These are phyloP conservation scores for Drosophila nr. fundita DNA, from an alignment of 2,888 invertebrate species.

Conservation along the genomic window DNA sequence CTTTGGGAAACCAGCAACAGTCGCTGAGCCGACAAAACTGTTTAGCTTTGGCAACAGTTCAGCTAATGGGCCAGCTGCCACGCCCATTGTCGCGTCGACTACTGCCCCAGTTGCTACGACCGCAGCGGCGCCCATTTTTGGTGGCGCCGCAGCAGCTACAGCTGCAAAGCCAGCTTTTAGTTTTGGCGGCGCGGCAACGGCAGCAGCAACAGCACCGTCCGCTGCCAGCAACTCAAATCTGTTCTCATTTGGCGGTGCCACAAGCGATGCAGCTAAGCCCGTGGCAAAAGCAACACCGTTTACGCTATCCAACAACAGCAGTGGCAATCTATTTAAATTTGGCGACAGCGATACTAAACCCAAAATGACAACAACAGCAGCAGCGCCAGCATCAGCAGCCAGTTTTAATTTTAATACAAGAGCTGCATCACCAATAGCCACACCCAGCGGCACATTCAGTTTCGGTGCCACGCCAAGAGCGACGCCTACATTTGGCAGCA, in stretches of 20 bases:
- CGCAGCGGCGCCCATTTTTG: conserved; percentile 5
- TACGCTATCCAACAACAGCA: conserved; percentile 23
- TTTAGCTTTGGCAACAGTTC: conserved; percentile 10
- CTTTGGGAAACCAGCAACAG: conserved; percentile 16
- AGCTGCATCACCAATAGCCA: conserved; percentile 4
- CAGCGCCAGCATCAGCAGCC: neutral
- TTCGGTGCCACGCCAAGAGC: conserved; percentile 22
- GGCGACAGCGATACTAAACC: conserved; percentile 19
- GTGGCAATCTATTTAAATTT: conserved; percentile 27
- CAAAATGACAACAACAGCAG: neutral
- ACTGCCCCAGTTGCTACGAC: conserved; percentile 19
- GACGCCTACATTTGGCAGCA: conserved; percentile 37
- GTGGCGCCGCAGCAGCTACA: conserved; percentile 8
- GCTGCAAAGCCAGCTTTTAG: conserved; percentile 7
- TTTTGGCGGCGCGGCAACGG: conserved; percentile 18
- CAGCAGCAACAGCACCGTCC: neutral
- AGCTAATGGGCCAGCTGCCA: conserved; percentile 7
- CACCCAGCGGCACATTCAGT: conserved; percentile 7
- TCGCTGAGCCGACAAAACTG: conserved; percentile 11
- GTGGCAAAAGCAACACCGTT: conserved; percentile 25
- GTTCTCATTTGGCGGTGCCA: conserved; percentile 32
- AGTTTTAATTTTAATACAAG: conserved; percentile 17
- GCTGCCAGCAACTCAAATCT: conserved; percentile 10
- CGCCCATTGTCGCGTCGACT: conserved; percentile 36
- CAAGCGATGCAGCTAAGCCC: conserved; percentile 20